Percentiles rank a stretch among this genome's conserved stretches.
Evolutionary conservation across 2,797 vertebrate genomes (phyloP).

Genomic region (Capromys pilorides): DNA sequence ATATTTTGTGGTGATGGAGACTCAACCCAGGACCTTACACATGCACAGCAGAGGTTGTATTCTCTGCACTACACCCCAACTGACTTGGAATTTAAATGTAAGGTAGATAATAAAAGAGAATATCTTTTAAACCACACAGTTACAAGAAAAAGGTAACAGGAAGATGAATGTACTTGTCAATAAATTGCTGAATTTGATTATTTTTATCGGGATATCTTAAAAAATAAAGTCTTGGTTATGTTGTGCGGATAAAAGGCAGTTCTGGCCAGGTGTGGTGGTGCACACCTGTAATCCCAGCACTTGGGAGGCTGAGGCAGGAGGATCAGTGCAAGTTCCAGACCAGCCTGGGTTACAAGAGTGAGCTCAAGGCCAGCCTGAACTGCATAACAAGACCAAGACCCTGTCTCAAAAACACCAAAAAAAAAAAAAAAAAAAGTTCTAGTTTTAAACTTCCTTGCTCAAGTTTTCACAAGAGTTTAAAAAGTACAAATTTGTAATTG

Average conservation of each 20-base stretch:
- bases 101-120: not conserved
- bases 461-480: constrained; percentile 42
- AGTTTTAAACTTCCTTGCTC: constrained; percentile 22
- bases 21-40: not conserved
- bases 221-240: constrained; percentile 26
- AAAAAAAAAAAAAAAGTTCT: not conserved
- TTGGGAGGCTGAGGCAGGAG: too few relatives aligned
- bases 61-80: not conserved
- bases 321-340: too few relatives aligned
- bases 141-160: not conserved
- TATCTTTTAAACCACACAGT: not conserved
- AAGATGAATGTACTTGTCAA: not conserved
- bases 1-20: not conserved
- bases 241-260: not conserved
- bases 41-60: not conserved
- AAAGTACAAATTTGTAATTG: not conserved
- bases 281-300: too few relatives aligned
- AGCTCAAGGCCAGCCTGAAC: too few relatives aligned
- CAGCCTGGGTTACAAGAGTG: too few relatives aligned
- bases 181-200: constrained; percentile 31
- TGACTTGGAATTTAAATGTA: not conserved
- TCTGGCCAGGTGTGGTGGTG: not conserved
- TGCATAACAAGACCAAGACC: too few relatives aligned
- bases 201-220: constrained; percentile 14
- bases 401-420: too few relatives aligned